Percentiles rank a stretch among this genome's conserved stretches.
Conservation (phyloP, 2,888 invertebrate species). For the Polymixis lichenea region DNA sequence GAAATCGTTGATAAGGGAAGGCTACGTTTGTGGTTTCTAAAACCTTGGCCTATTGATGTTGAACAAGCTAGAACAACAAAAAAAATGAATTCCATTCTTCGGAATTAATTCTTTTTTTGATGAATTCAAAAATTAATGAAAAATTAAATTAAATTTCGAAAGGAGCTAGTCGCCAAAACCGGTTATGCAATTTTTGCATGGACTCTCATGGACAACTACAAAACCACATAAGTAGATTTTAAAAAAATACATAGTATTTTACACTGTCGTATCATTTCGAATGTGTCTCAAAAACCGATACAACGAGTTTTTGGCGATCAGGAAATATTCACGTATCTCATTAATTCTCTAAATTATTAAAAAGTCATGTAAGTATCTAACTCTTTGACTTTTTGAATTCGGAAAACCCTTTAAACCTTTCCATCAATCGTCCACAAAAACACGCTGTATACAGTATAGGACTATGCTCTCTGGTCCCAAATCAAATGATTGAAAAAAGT, state of each 20-base stretch:
- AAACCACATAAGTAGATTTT: constrained; percentile 8
- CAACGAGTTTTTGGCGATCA: constrained; percentile 12
- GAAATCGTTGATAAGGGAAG: too few species aligned
- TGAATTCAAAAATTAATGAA: too few species aligned
- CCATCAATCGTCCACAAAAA: constrained; percentile 16
- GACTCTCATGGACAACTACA: constrained; percentile 29
- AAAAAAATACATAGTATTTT: not conserved
- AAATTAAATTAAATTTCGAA: constrained; percentile 8
- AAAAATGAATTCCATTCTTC: not conserved
- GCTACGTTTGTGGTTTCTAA: not conserved
- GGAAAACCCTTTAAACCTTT: not conserved
- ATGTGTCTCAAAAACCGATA: not conserved
- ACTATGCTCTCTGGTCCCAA: constrained; percentile 11
- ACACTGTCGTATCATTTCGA: not conserved
- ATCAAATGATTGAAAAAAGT: constrained; percentile 42
- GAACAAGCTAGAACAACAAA: not conserved
- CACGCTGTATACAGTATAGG: not conserved
- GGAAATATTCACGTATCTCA: not conserved
- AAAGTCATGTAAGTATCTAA: too few species aligned
- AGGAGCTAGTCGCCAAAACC: constrained; percentile 22
- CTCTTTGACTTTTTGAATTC: not conserved
- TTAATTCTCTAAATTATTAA: not conserved
- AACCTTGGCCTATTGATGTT: not conserved
- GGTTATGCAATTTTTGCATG: constrained; percentile 14
- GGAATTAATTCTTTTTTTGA: too few species aligned